Evolutionary conservation across 1,140 invertebrate species (phyloP).

Genomic region (Saccostrea cuccullata): DNA sequence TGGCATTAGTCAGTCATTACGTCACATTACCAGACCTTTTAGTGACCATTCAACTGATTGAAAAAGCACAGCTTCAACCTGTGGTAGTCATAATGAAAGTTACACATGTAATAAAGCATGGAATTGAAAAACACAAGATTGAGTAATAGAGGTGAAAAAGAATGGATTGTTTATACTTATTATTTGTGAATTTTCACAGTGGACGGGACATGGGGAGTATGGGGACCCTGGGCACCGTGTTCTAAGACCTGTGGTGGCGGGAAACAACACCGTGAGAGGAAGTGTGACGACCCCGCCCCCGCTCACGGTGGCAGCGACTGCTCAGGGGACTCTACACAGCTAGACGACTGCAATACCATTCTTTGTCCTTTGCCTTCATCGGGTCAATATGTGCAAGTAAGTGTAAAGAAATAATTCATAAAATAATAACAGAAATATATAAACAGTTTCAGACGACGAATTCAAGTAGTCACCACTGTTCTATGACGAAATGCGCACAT

Average conservation of each 20-base stretch:
- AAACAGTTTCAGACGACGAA: too few species aligned
- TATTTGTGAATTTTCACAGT: not conserved
- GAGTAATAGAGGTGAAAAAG: not conserved
- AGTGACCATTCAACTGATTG: too few species aligned
- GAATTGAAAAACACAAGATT: not conserved
- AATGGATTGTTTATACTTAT: not conserved
- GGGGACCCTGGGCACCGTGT: conserved; percentile 29
- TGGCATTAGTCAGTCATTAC: too few species aligned
- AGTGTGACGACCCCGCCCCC: conserved; percentile 37
- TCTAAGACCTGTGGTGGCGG: conserved; percentile 40
- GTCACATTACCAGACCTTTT: too few species aligned
- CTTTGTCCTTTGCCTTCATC: not conserved
- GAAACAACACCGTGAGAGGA: not conserved
- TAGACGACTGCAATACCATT: conserved; percentile 9
- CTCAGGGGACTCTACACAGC: not conserved
- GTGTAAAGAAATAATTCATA: not conserved
- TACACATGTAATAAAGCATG: too few species aligned
- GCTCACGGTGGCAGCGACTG: conserved; percentile 26
- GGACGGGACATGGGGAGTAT: conserved; percentile 32
- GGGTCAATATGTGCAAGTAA: not conserved
- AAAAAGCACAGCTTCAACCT: too few species aligned
- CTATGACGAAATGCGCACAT: too few species aligned
- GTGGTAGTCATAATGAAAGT: too few species aligned
- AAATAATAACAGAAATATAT: too few species aligned
- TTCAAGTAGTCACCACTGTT: too few species aligned